phyloP scores from a whole-genome alignment of 1,140 invertebrate species.

The Lasioglossum baleicum region DNA sequence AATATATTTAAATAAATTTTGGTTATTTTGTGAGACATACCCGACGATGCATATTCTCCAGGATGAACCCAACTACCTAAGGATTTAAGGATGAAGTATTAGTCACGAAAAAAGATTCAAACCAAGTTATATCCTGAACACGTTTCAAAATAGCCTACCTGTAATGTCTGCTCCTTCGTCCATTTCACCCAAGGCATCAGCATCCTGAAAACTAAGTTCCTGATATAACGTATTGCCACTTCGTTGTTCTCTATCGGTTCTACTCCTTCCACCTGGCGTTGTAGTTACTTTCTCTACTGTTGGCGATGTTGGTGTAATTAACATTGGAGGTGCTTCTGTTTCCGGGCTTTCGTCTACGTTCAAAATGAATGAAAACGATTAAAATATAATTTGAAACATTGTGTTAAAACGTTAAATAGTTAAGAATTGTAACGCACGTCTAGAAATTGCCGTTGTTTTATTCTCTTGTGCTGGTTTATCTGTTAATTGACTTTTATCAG shows the following conservation, averaged over 20 bases:
- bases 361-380: conserved; percentile 25
- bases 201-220: conserved; percentile 93
- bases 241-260: conserved; percentile 92
- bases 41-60: conserved; percentile 98
- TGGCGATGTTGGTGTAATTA: conserved; percentile 81
- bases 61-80: conserved; percentile 98
- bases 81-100: conserved; percentile 60
- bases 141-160: conserved; percentile 80
- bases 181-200: conserved; percentile 89
- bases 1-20: conserved; percentile 17
- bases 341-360: conserved; percentile 76
- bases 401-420: neutral
- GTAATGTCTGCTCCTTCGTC: conserved; percentile 93
- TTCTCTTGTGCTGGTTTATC: conserved; percentile 77
- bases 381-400: neutral
- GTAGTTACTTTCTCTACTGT: conserved; percentile 73
- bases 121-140: neutral
- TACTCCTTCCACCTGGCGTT: conserved; percentile 83
- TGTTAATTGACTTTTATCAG: conserved; percentile 82
- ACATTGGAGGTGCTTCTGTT: conserved; percentile 78
- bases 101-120: conserved; percentile 37
- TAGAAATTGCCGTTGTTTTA: conserved; percentile 72
- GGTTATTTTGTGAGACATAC: conserved; percentile 82
- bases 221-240: conserved; percentile 95
- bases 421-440: conserved; percentile 64